These are phyloP conservation scores for Drosophila bipectinata DNA, from an alignment of 1,140 invertebrate genomes.

Conservation along the genomic window DNA sequence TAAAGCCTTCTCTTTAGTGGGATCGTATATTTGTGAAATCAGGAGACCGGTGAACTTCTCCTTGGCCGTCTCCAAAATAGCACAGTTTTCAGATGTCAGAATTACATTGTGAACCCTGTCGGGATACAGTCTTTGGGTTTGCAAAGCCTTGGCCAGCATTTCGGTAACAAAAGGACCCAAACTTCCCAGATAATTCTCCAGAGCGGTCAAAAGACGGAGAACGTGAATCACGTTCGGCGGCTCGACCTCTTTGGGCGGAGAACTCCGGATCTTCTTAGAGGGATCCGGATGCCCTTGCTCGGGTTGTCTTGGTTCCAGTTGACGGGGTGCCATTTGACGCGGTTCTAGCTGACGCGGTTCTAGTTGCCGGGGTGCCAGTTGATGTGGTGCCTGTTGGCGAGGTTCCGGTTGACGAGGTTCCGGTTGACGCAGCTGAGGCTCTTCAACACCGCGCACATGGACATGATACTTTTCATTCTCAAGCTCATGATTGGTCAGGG, in stretches of 20 bases:
- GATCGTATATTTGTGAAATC: constrained; percentile 65
- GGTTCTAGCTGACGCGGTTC: no score
- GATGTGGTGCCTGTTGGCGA: no score
- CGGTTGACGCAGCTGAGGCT: neutral
- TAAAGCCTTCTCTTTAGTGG: constrained; percentile 55
- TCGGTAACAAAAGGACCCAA: constrained; percentile 90
- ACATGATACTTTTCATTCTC: constrained; percentile 65
- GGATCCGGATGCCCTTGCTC: neutral
- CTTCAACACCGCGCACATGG: neutral
- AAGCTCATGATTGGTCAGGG: constrained; percentile 64
- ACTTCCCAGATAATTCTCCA: constrained; percentile 91
- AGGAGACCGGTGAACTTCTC: constrained; percentile 76
- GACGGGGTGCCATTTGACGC: no score
- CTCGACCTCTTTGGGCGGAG: constrained; percentile 2
- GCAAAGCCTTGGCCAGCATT: constrained; percentile 88
- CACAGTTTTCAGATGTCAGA: constrained; percentile 61
- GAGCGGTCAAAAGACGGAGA: constrained; percentile 89
- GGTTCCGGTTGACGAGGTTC: neutral
- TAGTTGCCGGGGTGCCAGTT: no score
- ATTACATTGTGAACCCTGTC: constrained; percentile 34
- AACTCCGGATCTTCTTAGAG: neutral
- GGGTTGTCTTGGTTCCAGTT: no score
- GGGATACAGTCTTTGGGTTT: constrained; percentile 86
- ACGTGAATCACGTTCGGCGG: constrained; percentile 85
- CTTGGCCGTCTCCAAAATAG: constrained; percentile 65